phyloP scores from a whole-genome alignment of 2,113 vertebrate genomes.

The Thinocorus orbignyianus region DNA sequence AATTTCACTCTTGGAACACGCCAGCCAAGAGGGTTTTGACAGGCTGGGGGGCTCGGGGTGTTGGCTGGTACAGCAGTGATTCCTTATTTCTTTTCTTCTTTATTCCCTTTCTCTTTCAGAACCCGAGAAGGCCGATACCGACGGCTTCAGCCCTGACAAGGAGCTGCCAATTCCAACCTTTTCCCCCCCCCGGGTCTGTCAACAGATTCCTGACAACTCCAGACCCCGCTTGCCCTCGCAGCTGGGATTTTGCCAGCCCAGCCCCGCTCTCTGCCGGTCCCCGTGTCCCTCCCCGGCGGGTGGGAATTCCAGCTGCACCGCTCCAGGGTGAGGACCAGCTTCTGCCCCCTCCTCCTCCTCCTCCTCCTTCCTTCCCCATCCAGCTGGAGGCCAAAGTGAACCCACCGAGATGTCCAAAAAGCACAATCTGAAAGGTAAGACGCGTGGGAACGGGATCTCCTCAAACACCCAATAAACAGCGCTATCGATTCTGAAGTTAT shows the following conservation, averaged over 20 bases:
- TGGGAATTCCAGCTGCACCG: background rate
- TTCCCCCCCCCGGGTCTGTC: background rate
- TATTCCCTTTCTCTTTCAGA: slow-evolving; percentile 5
- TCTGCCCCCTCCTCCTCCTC: background rate
- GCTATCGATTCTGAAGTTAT: background rate
- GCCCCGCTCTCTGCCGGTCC: background rate
- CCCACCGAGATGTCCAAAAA: slow-evolving; percentile 71
- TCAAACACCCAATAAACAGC: background rate
- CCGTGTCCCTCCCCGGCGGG: background rate
- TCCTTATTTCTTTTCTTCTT: background rate
- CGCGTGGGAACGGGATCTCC: background rate
- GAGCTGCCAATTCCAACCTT: background rate
- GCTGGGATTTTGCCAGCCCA: slow-evolving; percentile 16
- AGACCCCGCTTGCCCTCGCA: background rate
- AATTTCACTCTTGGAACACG: background rate
- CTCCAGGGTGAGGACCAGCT: background rate
- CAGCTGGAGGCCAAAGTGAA: background rate
- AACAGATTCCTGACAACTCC: slow-evolving; percentile 7
- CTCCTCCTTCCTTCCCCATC: too few species aligned
- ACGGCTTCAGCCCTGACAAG: slow-evolving; percentile 35
- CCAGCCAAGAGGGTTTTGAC: fast-evolving
- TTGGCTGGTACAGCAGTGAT: background rate
- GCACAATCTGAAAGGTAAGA: slow-evolving; percentile 76
- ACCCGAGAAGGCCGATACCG: background rate
- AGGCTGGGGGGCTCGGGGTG: background rate